phyloP scores from a whole-genome alignment of 1,140 invertebrate genomes.

The Physella acuta region DNA sequence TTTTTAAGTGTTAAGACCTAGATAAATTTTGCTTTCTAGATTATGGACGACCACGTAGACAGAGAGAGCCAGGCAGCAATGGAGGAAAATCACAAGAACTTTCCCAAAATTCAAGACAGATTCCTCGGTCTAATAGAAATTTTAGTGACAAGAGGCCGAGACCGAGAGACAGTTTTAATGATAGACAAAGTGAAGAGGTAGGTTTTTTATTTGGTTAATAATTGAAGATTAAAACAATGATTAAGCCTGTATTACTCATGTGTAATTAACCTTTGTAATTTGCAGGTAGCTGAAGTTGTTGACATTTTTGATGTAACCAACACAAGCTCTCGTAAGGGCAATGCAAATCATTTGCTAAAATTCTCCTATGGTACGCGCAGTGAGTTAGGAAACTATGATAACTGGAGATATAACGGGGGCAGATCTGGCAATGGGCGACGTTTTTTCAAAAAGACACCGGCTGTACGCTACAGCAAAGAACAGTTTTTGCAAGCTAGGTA shows the following conservation, averaged over 20 bases:
- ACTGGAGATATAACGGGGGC: slow-evolving; percentile 65
- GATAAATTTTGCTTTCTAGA: too few species aligned
- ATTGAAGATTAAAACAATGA: background rate
- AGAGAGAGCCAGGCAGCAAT: slow-evolving; percentile 68
- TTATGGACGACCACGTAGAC: slow-evolving; percentile 68
- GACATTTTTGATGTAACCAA: slow-evolving; percentile 76
- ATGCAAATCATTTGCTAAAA: slow-evolving; percentile 89
- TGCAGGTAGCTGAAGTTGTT: slow-evolving; percentile 57
- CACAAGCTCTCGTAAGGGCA: slow-evolving; percentile 87
- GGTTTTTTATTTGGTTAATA: background rate
- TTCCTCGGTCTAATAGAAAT: slow-evolving; percentile 66
- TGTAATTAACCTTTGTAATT: slow-evolving; percentile 33
- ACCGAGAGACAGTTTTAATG: slow-evolving; percentile 62
- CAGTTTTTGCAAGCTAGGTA: slow-evolving; percentile 91
- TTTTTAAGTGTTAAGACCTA: too few species aligned
- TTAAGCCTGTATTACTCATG: background rate
- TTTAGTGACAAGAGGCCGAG: slow-evolving; percentile 74
- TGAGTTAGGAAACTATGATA: background rate
- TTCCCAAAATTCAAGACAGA: slow-evolving; percentile 65
- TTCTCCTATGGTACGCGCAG: slow-evolving; percentile 65
- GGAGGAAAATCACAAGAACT: slow-evolving; percentile 46
- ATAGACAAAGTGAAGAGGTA: slow-evolving; percentile 55
- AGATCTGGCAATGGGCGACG: slow-evolving; percentile 49
- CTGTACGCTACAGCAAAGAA: slow-evolving; percentile 78
- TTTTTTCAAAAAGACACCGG: slow-evolving; percentile 23